Percentiles rank a stretch among this genome's conserved stretches.
Conservation (phyloP, 1,140 invertebrate genomes). For the Drosophila lacertosa region DNA sequence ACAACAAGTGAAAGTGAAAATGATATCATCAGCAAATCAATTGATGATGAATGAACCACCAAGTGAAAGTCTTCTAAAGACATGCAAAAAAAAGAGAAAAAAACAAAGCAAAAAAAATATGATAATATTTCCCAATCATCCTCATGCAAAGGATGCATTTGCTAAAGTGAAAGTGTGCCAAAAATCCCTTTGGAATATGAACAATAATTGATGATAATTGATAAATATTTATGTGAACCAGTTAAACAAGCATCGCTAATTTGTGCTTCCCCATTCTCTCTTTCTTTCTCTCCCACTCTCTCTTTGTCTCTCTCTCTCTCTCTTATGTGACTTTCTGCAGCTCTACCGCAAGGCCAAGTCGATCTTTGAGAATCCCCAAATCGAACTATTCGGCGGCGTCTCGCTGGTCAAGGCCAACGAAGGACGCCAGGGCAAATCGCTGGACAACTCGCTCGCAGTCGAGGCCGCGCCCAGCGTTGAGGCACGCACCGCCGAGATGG, state of each 20-base stretch:
- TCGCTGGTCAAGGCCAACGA: constrained; percentile 85
- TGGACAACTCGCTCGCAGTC: constrained; percentile 83
- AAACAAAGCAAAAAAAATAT: constrained; percentile 1
- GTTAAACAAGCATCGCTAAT: constrained; percentile 41
- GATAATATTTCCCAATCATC: neutral
- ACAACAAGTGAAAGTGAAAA: constrained; percentile 55
- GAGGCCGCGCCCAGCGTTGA: constrained; percentile 85
- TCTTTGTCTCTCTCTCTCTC: neutral
- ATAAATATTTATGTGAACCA: constrained; percentile 28
- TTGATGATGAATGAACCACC: constrained; percentile 7
- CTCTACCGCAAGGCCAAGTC: constrained; percentile 86
- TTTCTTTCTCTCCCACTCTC: constrained; percentile 12
- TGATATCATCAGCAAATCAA: constrained; percentile 33
- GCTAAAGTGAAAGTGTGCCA: constrained; percentile 35
- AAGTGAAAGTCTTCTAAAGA: constrained; percentile 39
- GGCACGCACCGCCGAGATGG: constrained; percentile 86
- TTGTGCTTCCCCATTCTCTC: constrained; percentile 36
- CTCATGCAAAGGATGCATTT: constrained; percentile 23
- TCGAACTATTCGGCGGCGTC: constrained; percentile 86
- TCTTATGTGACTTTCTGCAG: no score
- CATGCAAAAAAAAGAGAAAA: neutral
- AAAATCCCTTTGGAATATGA: constrained; percentile 22
- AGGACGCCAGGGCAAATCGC: constrained; percentile 81
- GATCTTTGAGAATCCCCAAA: constrained; percentile 87
- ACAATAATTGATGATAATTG: constrained; percentile 23